phyloP scores from a whole-genome alignment of 2,797 vertebrate genomes.

The Delichon dasypus region DNA sequence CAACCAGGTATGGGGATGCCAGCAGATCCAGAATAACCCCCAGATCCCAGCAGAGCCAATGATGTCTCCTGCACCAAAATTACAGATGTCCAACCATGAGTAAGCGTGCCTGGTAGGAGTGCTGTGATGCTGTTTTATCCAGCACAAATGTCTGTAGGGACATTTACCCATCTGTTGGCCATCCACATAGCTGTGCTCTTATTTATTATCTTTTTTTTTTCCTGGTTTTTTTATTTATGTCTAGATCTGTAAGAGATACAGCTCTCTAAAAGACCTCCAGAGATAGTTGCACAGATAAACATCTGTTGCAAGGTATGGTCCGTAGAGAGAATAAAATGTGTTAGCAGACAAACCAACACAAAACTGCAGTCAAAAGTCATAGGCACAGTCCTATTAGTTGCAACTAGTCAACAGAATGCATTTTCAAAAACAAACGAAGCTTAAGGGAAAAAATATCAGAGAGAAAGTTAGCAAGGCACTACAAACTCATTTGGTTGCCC shows the following conservation, averaged over 20 bases:
- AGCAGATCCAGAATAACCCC: background rate
- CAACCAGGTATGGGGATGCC: background rate
- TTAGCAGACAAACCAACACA: background rate
- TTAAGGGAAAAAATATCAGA: background rate
- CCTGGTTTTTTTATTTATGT: background rate
- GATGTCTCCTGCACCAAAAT: background rate
- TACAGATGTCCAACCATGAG: constrained; percentile 1
- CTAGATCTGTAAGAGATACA: background rate
- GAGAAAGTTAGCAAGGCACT: background rate
- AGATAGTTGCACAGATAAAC: background rate
- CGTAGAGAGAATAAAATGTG: background rate
- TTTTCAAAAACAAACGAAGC: background rate
- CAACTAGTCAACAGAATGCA: background rate
- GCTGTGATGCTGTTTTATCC: background rate
- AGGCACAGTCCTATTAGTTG: background rate
- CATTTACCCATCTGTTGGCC: constrained; percentile 42
- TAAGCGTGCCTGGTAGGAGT: constrained; percentile 44
- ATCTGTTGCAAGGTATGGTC: background rate
- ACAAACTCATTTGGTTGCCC: background rate
- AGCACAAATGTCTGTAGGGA: constrained; percentile 19
- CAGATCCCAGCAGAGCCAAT: background rate
- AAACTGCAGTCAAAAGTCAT: background rate
- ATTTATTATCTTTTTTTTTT: background rate
- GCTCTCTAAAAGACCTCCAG: background rate
- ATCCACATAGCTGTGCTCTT: background rate